These are phyloP conservation scores for Pterocles orientalis DNA, from an alignment of 2,113 vertebrate species.

Conservation along the genomic window DNA sequence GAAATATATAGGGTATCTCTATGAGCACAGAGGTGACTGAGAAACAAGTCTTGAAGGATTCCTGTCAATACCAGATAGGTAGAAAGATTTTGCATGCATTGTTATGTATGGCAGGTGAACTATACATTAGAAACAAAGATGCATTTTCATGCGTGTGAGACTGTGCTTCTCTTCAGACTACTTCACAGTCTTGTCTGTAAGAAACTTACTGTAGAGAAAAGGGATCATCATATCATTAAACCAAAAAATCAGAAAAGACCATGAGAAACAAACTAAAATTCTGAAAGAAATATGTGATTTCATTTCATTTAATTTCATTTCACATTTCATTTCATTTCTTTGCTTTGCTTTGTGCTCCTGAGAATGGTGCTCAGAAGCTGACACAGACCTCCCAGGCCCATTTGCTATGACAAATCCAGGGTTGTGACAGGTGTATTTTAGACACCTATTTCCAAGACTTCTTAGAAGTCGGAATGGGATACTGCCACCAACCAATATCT, in stretches of 20 bases:
- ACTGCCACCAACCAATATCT: background rate
- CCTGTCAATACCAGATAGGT: background rate
- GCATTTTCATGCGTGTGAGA: background rate
- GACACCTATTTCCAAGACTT: background rate
- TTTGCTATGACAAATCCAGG: background rate
- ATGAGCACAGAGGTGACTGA: background rate
- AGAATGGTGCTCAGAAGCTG: background rate
- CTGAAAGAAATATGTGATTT: background rate
- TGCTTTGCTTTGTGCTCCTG: background rate
- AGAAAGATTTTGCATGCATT: background rate
- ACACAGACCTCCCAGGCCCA: background rate
- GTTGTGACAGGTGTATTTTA: background rate
- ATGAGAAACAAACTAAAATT: background rate
- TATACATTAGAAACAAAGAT: background rate
- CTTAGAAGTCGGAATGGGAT: background rate
- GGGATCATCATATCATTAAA: background rate
- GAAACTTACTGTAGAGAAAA: background rate
- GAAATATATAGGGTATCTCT: background rate
- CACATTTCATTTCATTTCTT: too few relatives aligned
- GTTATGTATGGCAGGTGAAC: background rate
- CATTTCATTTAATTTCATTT: background rate
- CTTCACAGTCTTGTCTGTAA: background rate
- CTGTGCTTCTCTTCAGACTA: background rate
- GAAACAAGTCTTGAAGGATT: background rate
- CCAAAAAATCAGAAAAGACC: background rate